Conservation (phyloP, 2,113 vertebrate species). For the Festucalex cinctus region DNA sequence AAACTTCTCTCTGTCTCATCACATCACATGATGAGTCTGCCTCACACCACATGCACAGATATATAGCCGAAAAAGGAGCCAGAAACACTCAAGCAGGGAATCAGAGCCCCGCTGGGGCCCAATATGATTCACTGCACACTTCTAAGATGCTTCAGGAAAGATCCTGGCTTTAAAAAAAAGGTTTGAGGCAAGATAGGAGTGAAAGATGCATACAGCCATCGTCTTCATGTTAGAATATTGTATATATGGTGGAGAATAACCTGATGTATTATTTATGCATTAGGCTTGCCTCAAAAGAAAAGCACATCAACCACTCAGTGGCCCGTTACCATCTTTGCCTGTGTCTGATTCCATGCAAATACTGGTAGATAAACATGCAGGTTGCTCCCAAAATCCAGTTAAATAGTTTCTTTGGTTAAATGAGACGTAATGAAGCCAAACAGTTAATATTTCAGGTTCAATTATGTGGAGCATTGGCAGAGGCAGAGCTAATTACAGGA, state of each 20-base stretch:
- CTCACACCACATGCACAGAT: slow-evolving; percentile 18
- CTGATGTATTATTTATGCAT: slow-evolving; percentile 51
- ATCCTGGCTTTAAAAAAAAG: slow-evolving; percentile 11
- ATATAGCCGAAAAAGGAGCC: slow-evolving; percentile 15
- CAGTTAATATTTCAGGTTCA: slow-evolving; percentile 17
- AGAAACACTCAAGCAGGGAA: slow-evolving; percentile 14
- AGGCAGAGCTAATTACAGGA: slow-evolving; percentile 31
- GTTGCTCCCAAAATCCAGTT: too few species aligned
- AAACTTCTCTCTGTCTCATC: slow-evolving; percentile 32
- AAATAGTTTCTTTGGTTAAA: not conserved
- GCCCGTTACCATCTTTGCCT: not conserved
- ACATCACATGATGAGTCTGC: slow-evolving; percentile 28
- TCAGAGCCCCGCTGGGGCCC: slow-evolving; percentile 26
- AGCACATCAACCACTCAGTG: too few species aligned
- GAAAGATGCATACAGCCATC: slow-evolving; percentile 7
- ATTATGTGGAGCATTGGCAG: slow-evolving; percentile 12
- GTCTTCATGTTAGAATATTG: slow-evolving; percentile 40
- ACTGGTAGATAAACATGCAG: not conserved
- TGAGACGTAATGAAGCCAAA: slow-evolving; percentile 8
- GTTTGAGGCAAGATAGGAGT: slow-evolving; percentile 23
- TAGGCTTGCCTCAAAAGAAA: slow-evolving; percentile 23
- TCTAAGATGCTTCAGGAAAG: slow-evolving; percentile 18
- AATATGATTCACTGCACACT: slow-evolving; percentile 41
- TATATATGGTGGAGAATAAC: slow-evolving; percentile 46
- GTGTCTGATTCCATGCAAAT: not conserved